phyloP scores from a whole-genome alignment of 37 sponge, comb jelly and placozoan species.

The Diacarnus erythraeanus region DNA sequence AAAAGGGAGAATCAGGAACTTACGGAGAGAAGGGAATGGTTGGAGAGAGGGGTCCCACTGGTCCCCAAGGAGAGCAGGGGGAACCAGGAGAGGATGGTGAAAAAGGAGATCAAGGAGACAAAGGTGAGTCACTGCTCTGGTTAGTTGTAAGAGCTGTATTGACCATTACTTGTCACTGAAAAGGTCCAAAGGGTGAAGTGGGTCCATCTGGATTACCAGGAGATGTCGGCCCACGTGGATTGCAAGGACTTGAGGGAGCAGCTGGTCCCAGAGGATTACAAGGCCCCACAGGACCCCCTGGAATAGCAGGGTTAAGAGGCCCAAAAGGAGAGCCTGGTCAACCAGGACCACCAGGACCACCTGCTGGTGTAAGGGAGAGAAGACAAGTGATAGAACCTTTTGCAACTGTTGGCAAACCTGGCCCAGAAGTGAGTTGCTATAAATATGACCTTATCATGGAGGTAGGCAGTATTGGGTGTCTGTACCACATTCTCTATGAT shows the following conservation, averaged over 20 bases:
- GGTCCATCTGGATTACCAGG: background rate
- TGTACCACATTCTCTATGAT: too few relatives aligned
- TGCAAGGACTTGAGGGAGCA: background rate
- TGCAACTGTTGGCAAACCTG: background rate
- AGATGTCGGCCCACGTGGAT: too few relatives aligned
- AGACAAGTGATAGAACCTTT: background rate
- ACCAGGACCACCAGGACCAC: constrained; percentile 1
- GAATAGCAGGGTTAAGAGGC: background rate
- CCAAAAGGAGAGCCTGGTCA: constrained; percentile 7
- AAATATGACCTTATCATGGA: too few relatives aligned
- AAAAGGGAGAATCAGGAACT: too few relatives aligned
- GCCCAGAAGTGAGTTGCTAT: background rate
- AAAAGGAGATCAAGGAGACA: too few relatives aligned
- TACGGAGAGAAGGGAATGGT: background rate
- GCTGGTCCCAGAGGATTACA: background rate
- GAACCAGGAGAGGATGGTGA: too few relatives aligned
- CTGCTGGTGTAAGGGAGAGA: background rate
- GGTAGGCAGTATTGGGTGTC: too few relatives aligned
- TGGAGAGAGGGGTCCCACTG: background rate
- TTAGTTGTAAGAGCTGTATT: too few relatives aligned
- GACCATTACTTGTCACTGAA: too few relatives aligned
- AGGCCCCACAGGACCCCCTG: background rate
- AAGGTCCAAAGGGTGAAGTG: background rate
- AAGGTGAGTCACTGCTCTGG: too few relatives aligned
- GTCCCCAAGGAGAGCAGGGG: background rate